These are phyloP conservation scores for Cebus imitator DNA, from an alignment of 2,113 vertebrate genomes.

Conservation along the genomic window DNA sequence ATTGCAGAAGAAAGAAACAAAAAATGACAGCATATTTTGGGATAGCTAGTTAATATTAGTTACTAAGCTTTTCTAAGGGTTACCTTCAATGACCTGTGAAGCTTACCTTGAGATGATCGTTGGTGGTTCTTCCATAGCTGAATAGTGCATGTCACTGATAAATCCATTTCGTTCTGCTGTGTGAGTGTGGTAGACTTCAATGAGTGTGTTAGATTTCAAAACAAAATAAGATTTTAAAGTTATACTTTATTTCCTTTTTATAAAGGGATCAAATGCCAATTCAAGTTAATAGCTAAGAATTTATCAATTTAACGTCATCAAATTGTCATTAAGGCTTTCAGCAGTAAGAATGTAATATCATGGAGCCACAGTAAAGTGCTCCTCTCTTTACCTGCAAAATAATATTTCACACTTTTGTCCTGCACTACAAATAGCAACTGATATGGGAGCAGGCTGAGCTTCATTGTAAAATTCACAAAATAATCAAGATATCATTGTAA, in stretches of 20 bases:
- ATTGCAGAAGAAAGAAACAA: neutral
- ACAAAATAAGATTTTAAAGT: neutral
- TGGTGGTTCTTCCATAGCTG: neutral
- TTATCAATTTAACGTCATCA: neutral
- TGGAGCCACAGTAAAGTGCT: neutral
- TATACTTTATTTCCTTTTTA: neutral
- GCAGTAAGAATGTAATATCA: neutral
- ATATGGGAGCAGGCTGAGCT: neutral
- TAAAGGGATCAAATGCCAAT: neutral
- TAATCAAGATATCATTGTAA: neutral
- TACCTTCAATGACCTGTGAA: neutral
- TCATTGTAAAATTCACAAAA: neutral
- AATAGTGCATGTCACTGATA: neutral
- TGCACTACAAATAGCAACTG: neutral
- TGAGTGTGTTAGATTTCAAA: neutral
- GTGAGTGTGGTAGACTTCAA: neutral
- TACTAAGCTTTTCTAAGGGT: neutral
- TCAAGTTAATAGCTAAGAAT: neutral
- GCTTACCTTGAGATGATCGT: neutral
- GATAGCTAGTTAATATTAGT: neutral
- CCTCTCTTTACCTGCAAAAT: neutral
- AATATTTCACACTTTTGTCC: neutral
- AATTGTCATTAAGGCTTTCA: neutral
- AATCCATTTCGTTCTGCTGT: neutral
- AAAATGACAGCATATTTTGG: neutral